phyloP scores from a whole-genome alignment of 2,797 vertebrate genomes.

The Bucorvus abyssinicus region DNA sequence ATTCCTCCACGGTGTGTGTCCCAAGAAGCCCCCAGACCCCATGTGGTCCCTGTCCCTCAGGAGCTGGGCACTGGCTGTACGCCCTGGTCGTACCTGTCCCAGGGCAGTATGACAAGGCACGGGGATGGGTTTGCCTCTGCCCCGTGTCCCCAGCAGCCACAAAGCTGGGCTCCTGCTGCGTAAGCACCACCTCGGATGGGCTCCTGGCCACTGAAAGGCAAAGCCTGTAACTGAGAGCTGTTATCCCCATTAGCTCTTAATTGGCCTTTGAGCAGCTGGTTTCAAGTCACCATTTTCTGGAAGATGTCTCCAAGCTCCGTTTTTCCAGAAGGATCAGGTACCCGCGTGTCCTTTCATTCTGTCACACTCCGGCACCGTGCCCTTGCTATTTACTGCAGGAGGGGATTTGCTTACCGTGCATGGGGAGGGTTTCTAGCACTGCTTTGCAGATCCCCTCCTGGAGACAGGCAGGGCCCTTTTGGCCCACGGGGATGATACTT shows the following conservation, averaged over 20 bases:
- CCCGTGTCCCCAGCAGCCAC: fast-evolving
- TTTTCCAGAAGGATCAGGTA: constrained; percentile 50
- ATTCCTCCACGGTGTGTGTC: background rate
- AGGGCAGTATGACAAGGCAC: fast-evolving
- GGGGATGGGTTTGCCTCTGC: background rate
- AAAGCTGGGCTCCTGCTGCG: background rate
- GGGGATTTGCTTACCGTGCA: background rate
- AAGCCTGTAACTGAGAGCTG: constrained; percentile 39
- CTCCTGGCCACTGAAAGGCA: constrained; percentile 15
- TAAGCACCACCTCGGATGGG: background rate
- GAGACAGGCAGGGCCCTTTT: background rate
- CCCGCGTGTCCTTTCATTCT: constrained; percentile 5
- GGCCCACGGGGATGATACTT: background rate
- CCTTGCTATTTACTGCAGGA: constrained; percentile 44
- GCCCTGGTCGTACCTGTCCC: background rate
- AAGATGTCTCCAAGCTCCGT: background rate
- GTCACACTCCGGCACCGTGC: constrained; percentile 26
- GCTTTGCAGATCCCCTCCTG: background rate
- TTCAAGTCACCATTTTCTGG: constrained; percentile 42
- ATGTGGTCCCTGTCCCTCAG: background rate
- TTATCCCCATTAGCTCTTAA: background rate
- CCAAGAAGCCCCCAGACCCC: background rate
- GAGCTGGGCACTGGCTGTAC: fast-evolving
- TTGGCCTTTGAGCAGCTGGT: constrained; percentile 11
- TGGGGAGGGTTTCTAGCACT: background rate